These are phyloP conservation scores for Lepidothrix coronata DNA, from an alignment of 2,113 vertebrate genomes.

Conservation along the genomic window DNA sequence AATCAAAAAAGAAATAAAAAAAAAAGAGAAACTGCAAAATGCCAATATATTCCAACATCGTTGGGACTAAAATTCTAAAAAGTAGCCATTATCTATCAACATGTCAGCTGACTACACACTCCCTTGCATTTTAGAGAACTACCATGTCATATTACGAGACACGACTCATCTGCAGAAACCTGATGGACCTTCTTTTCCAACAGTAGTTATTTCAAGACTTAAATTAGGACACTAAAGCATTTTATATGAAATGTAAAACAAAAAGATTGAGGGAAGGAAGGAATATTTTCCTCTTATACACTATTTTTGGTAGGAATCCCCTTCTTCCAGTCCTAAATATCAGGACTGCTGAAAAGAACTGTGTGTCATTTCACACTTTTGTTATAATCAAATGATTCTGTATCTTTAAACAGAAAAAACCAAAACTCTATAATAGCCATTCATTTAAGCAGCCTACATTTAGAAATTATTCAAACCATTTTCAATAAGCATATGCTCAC, in stretches of 20 bases:
- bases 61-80: background rate
- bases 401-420: background rate
- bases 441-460: background rate
- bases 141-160: background rate
- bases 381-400: background rate
- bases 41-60: background rate
- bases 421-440: background rate
- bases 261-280: background rate
- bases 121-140: background rate
- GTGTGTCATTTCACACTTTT: background rate
- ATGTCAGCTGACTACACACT: background rate
- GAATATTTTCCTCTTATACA: background rate
- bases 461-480: background rate
- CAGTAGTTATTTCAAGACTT: background rate
- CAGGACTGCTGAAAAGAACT: background rate
- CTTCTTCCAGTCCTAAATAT: background rate
- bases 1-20: background rate
- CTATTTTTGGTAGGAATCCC: background rate
- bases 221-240: background rate
- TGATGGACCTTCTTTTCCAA: background rate
- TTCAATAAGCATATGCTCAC: background rate
- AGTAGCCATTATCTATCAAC: background rate
- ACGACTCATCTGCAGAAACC: background rate
- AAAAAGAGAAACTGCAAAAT: background rate
- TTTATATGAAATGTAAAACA: background rate